Evolutionary conservation across 1,140 invertebrate genomes (phyloP), one percentile per base, ranked within the genome.

Genomic region (Charaxes varanes): DNA sequence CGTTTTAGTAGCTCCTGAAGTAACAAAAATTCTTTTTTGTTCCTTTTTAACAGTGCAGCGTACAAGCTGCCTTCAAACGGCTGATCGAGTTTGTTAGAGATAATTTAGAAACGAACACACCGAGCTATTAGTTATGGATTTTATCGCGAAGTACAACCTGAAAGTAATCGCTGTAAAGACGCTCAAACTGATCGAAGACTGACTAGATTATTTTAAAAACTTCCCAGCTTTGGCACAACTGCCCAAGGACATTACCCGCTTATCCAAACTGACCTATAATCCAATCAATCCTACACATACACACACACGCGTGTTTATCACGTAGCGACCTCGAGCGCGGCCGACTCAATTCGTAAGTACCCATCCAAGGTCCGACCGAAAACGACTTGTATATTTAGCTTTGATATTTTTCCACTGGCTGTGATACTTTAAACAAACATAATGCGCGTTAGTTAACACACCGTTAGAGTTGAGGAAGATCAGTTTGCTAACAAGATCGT

Each of bases 331-430:
- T 76, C 68, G 65, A 32, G 31, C 37, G 51, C 45, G 63, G 57
- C 68, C 59, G 47, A 34, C 48, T 62, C 55, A 63, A 71, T 68
- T 66, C 51, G 55, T 66, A 65, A 65, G 61, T 36, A 44, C 49
- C 53, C 41, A 49, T 22, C 56, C 71, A 72, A 76, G 65, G 71
- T 68, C 53, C 48, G 33, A 33, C 31, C 48, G 40, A 48, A 49
- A 50, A 37, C 52, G 34, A 45, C 49, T 48, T 42, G 8, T 53
- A 60, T 51, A 60, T 53, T 58, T 54, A 54, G 33, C 43, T 43
- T 26, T 33, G 34, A 42, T 46, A 48, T 53, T 53, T 52, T 44
- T 49, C 49, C 44, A 44, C 38, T 36, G 40, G 7, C 15, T 22
- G 34, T 17, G 24, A 37, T 44, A 30, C 31, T 44, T 44, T 37